These are phyloP conservation scores for Bubo blakistoni DNA, from an alignment of 2,113 vertebrate genomes.

Conservation along the genomic window DNA sequence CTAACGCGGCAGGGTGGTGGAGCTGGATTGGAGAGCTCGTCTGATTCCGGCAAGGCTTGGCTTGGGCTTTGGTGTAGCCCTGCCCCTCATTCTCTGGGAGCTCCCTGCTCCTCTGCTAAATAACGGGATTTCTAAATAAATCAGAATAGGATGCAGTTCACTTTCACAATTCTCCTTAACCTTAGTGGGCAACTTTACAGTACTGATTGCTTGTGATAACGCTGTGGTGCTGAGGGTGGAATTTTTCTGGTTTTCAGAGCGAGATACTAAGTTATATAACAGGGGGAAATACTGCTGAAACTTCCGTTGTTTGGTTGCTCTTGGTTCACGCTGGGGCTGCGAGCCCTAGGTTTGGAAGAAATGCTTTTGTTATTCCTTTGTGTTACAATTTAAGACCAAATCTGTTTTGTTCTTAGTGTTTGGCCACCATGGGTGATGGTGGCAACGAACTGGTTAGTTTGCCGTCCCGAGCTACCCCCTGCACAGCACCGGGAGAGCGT, in stretches of 20 bases:
- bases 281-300: neutral
- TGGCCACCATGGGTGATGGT: neutral
- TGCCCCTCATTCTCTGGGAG: neutral
- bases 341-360: neutral
- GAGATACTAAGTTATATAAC: accelerated
- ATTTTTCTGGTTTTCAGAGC: neutral
- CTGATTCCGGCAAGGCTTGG: neutral
- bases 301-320: neutral
- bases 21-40: neutral
- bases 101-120: neutral
- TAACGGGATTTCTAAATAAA: neutral
- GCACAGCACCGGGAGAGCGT: accelerated
- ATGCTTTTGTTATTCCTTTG: neutral
- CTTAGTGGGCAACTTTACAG: neutral
- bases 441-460: neutral
- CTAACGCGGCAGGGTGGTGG: neutral
- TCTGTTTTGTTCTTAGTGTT: neutral
- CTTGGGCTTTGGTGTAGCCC: neutral
- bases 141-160: neutral
- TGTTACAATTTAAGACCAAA: constrained; percentile 32
- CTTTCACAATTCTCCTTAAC: neutral
- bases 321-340: accelerated
- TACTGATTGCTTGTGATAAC: neutral
- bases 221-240: neutral
- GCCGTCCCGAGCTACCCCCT: neutral